Evolutionary conservation across 2,888 invertebrate genomes (phyloP), one percentile per base, ranked within the genome.

Genomic region (Coelopa pilipes): DNA sequence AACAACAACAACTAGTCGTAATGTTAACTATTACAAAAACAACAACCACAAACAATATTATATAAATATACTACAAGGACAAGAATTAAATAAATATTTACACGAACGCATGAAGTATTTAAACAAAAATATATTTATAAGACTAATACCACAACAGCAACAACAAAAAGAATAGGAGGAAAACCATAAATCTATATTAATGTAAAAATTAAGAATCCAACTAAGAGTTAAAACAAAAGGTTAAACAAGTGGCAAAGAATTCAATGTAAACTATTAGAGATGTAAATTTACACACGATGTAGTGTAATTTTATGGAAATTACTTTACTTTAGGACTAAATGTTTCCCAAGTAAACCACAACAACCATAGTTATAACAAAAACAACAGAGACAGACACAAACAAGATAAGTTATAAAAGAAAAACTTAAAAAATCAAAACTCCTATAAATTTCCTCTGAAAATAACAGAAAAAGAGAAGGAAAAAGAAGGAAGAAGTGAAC

Each of bases 11-110:
- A 68, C 84, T 84, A 82, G 84, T 84, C 84, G 83, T 83, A 82
- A 84, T 84, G 84, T 84, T 84, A 84, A 84, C 84, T 85, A 84
- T 80, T 77, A 74, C 75, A 76, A 49, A 72, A 17, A 50, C 73
- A 80, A 78, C 78, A 79, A 78, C 79, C 80, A 69, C n/a, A 59
- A 49, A 75, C 65, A 57, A 46, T 47, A 63, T 65, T 47, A 74
- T 60, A 60, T 70, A 34, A 34, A 34, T 34, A 34, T 34, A 57
- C 69, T 47, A 69, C 46, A 69, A 47, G 9, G 46, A 69, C 46
- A 57, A 60, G 62, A 46, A 57, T 60, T 60, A 57, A 60, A 60
- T 19, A 70, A 76, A 75, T 76, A 72, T 74, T 76, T 66, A 63
- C 65, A 66, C 12, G 65, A 59, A 59, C 63, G 17, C n/a, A 21